These are phyloP conservation scores for Ceryle rudis DNA, from an alignment of 2,797 vertebrate species.

Conservation along the genomic window DNA sequence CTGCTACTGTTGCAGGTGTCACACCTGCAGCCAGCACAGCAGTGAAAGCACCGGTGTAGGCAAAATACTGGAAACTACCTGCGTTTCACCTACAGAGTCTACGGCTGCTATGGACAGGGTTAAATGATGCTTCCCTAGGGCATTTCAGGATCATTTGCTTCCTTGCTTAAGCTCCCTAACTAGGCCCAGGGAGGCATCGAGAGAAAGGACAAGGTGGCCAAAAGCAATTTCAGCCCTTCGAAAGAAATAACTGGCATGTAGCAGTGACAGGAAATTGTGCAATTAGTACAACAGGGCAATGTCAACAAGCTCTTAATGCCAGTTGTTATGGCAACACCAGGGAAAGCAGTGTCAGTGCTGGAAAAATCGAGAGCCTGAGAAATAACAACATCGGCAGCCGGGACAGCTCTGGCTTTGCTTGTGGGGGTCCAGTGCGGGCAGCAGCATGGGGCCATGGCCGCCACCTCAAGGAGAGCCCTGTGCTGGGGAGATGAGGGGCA, in stretches of 20 bases:
- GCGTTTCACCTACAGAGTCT: neutral
- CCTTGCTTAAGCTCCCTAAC: conserved; percentile 36
- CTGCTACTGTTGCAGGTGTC: neutral
- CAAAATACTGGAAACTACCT: neutral
- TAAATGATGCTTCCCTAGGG: conserved; percentile 40
- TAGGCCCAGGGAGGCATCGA: conserved; percentile 37
- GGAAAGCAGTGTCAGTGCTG: conserved; percentile 30
- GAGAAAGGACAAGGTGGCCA: conserved; percentile 43
- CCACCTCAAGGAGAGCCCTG: accelerated
- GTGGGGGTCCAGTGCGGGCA: accelerated
- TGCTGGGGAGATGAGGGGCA: neutral
- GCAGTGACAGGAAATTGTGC: conserved; percentile 73
- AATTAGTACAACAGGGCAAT: conserved; percentile 76
- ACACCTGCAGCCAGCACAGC: neutral
- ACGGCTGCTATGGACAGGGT: neutral
- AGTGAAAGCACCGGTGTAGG: neutral
- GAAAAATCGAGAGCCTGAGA: conserved; percentile 48
- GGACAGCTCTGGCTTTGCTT: neutral
- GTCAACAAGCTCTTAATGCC: conserved; percentile 75
- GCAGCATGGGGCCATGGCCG: neutral
- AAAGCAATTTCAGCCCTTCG: conserved; percentile 71
- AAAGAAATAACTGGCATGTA: conserved; percentile 69
- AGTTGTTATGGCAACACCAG: conserved; percentile 77
- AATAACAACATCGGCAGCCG: neutral
- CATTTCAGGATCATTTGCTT: conserved; percentile 54